A percentile compares a stretch with the other conserved stretches of the same genome.
These are phyloP conservation scores for Brachyalestes nurse DNA, from an alignment of 2,797 vertebrate genomes.

Conservation along the genomic window DNA sequence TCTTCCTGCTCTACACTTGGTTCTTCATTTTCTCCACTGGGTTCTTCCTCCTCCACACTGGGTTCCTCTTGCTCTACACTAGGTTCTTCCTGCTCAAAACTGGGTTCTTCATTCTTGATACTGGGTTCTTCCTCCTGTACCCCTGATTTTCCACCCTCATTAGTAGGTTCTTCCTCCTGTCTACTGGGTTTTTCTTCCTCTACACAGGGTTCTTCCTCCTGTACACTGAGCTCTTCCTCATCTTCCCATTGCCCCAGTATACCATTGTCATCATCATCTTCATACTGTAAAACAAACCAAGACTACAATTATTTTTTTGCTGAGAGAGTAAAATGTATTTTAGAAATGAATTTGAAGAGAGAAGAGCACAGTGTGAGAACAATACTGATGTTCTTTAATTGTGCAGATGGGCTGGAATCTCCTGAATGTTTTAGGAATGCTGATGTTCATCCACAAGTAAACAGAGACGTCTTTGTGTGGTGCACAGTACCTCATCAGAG, in stretches of 20 bases:
- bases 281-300: conserved; percentile 37
- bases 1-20: not conserved
- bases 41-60: not conserved
- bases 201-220: not conserved
- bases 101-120: not conserved
- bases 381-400: conserved; percentile 10
- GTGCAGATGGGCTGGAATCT: not conserved
- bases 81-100: not conserved
- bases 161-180: no score
- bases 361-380: not conserved
- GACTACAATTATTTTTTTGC: not conserved
- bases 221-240: not conserved
- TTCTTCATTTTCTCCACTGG: not conserved
- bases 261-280: conserved; percentile 24
- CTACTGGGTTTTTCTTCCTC: not conserved
- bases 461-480: conserved; percentile 25
- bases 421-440: conserved; percentile 17
- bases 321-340: not conserved
- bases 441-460: not conserved
- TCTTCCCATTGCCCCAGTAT: not conserved
- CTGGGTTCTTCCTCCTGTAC: not conserved
- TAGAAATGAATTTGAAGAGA: not conserved
- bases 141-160: no score
- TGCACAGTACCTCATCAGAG: conserved; percentile 64
- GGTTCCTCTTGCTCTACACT: not conserved